A percentile compares a stretch with the other conserved stretches of the same genome.
Conservation (phyloP, 1,140 invertebrate genomes). For the Bombyx mori region DNA sequence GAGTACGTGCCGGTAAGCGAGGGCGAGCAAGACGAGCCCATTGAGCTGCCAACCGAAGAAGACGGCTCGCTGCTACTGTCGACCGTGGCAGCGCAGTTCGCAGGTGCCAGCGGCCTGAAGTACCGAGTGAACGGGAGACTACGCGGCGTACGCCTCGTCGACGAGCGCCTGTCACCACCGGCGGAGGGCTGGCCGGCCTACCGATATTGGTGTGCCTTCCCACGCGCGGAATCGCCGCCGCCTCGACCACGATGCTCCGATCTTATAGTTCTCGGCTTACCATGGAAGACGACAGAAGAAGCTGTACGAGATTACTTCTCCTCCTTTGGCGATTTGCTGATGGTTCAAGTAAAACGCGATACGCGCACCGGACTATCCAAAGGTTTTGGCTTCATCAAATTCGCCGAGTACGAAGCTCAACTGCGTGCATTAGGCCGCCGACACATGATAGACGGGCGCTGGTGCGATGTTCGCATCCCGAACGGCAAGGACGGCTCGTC, state of each 20-base stretch:
- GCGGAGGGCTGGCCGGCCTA: conserved; percentile 59
- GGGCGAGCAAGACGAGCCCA: conserved; percentile 88
- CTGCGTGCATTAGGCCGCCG: conserved; percentile 75
- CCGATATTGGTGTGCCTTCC: conserved; percentile 65
- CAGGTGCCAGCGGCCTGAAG: conserved; percentile 90
- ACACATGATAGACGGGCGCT: conserved; percentile 85
- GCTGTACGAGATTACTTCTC: conserved; percentile 81
- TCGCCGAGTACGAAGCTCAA: conserved; percentile 79
- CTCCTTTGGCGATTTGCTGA: conserved; percentile 82
- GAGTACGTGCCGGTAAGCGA: conserved; percentile 80
- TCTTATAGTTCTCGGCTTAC: conserved; percentile 85
- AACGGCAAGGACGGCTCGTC: conserved; percentile 85
- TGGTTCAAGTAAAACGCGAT: conserved; percentile 83
- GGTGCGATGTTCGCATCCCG: conserved; percentile 87
- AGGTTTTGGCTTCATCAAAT: conserved; percentile 89
- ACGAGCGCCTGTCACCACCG: conserved; percentile 77
- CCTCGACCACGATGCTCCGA: conserved; percentile 86
- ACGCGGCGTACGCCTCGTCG: conserved; percentile 85
- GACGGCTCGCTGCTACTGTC: conserved; percentile 87
- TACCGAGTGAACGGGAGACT: conserved; percentile 86
- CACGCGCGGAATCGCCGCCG: conserved; percentile 50
- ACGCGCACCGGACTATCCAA: conserved; percentile 82
- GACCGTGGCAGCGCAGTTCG: conserved; percentile 89
- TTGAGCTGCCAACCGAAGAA: conserved; percentile 89
- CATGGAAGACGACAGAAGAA: conserved; percentile 85